Evolutionary conservation across 2,888 invertebrate species (phyloP).

Genomic region (Phasia obesa): DNA sequence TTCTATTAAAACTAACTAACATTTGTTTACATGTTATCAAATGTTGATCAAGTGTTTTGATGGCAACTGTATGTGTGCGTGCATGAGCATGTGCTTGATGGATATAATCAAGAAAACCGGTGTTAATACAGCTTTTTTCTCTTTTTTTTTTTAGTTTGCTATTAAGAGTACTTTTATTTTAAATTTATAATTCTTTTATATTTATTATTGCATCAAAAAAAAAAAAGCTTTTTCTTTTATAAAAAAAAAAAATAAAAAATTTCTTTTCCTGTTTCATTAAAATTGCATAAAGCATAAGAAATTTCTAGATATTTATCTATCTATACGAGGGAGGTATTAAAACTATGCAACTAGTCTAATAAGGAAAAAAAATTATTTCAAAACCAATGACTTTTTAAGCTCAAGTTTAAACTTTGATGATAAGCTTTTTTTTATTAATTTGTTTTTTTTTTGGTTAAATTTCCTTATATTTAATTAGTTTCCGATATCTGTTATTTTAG

Average conservation of each 20-base stretch:
- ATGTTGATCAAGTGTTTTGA: background rate
- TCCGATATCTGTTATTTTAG: too few relatives aligned
- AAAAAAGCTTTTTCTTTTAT: slow-evolving; percentile 19
- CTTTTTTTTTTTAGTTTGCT: background rate
- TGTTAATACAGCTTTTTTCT: slow-evolving; percentile 26
- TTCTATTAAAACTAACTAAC: slow-evolving; percentile 1
- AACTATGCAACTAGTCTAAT: too few relatives aligned
- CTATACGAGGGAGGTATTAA: background rate
- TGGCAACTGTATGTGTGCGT: background rate
- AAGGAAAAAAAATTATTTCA: too few relatives aligned
- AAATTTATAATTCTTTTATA: background rate
- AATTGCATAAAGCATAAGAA: slow-evolving; percentile 37
- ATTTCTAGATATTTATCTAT: background rate
- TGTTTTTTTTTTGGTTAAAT: too few relatives aligned
- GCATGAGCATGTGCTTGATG: background rate
- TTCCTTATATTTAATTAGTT: too few relatives aligned
- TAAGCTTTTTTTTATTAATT: too few relatives aligned
- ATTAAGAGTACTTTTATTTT: slow-evolving; percentile 14
- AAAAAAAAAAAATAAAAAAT: background rate
- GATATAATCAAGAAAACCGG: slow-evolving; percentile 28
- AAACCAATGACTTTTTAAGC: too few relatives aligned
- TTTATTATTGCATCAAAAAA: background rate
- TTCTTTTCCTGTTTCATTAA: slow-evolving; percentile 52
- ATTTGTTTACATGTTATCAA: slow-evolving; percentile 48
- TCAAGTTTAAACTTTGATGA: too few relatives aligned